These are phyloP conservation scores for Euthynnus affinis DNA, from an alignment of 2,797 vertebrate species.

Conservation along the genomic window DNA sequence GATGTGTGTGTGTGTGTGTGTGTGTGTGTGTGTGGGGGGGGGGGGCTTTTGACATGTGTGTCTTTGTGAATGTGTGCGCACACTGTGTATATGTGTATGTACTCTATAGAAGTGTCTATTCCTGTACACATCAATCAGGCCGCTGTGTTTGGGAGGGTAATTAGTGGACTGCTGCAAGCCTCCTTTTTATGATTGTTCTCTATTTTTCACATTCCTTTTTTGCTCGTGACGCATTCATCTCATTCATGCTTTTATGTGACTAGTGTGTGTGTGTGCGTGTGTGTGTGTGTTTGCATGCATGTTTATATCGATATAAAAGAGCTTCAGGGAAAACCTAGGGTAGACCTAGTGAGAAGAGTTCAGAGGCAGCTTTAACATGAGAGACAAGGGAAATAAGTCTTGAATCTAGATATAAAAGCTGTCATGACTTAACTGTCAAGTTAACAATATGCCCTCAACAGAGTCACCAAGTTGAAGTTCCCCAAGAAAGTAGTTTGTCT, in stretches of 20 bases:
- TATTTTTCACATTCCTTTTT: slow-evolving; percentile 63
- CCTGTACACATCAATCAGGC: slow-evolving; percentile 77
- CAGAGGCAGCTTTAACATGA: slow-evolving; percentile 28
- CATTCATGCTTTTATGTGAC: slow-evolving; percentile 68
- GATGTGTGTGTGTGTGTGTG: slow-evolving; percentile 32
- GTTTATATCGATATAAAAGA: slow-evolving; percentile 35
- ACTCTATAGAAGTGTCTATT: slow-evolving; percentile 59
- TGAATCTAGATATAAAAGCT: slow-evolving; percentile 20
- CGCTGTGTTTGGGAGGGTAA: slow-evolving; percentile 79
- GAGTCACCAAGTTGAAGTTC: slow-evolving; percentile 19
- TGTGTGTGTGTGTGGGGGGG: slow-evolving; percentile 4
- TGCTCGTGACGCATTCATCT: slow-evolving; percentile 64
- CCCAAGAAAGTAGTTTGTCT: neutral
- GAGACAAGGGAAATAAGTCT: neutral
- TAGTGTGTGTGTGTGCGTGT: slow-evolving; percentile 18
- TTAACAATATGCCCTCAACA: slow-evolving; percentile 22
- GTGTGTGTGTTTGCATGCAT: slow-evolving; percentile 3
- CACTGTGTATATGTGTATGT: slow-evolving; percentile 4
- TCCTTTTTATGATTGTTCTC: slow-evolving; percentile 74
- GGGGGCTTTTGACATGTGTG: slow-evolving; percentile 10
- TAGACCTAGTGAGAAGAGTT: slow-evolving; percentile 27
- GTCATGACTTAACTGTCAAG: slow-evolving; percentile 28
- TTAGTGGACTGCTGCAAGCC: slow-evolving; percentile 75
- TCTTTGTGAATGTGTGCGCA: slow-evolving; percentile 10
- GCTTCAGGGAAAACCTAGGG: slow-evolving; percentile 24